phyloP scores from a whole-genome alignment of 2,113 vertebrate species.

The Scytalopus superciliaris region DNA sequence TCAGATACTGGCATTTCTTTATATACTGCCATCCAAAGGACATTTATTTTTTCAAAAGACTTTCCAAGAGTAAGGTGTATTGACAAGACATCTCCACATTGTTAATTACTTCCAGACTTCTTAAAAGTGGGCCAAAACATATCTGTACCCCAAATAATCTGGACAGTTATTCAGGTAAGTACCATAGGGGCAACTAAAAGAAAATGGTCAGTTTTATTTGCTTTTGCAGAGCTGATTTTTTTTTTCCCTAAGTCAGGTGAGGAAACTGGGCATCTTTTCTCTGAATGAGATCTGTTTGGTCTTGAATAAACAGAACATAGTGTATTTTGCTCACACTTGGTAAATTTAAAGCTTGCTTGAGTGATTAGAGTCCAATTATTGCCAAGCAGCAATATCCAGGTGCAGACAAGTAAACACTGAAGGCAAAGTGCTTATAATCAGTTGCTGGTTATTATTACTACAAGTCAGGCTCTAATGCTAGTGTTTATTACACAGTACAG shows the following conservation, averaged over 20 bases:
- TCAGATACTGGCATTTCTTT: neutral
- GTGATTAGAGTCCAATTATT: constrained; percentile 62
- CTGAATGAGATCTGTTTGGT: neutral
- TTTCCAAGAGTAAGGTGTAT: neutral
- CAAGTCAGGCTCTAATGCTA: constrained; percentile 7
- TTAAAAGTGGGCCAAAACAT: neutral
- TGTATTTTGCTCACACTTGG: constrained; percentile 38
- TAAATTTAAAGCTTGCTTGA: constrained; percentile 59
- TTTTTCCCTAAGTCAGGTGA: neutral
- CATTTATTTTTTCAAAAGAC: neutral
- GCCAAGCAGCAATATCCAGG: constrained; percentile 54
- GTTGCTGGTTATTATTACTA: constrained; percentile 40
- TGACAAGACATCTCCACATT: neutral
- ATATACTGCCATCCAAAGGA: neutral
- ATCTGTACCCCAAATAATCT: neutral
- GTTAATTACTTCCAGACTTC: neutral
- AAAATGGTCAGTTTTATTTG: neutral
- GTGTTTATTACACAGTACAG: constrained; percentile 24
- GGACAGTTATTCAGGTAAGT: neutral
- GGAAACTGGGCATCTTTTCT: neutral
- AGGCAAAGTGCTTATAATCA: constrained; percentile 36
- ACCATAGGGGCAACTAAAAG: neutral
- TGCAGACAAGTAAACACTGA: constrained; percentile 56
- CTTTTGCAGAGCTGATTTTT: neutral
- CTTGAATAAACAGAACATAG: constrained; percentile 46